Percentiles rank a stretch among this genome's conserved stretches.
These are phyloP conservation scores for Lophius piscatorius DNA, from an alignment of 2,113 vertebrate genomes.

Conservation along the genomic window DNA sequence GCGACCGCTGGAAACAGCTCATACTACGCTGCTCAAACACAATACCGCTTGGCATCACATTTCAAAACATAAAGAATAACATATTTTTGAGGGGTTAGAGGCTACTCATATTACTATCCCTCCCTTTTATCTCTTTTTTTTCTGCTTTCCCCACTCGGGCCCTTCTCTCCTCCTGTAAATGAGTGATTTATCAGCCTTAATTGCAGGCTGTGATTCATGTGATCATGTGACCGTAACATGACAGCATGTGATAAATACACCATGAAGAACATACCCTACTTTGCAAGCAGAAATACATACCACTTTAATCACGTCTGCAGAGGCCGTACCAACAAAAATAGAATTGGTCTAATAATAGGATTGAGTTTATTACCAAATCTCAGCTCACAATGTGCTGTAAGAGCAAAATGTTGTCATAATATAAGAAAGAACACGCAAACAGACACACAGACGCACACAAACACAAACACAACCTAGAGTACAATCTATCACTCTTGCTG, in stretches of 20 bases:
- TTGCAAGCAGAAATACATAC: constrained; percentile 54
- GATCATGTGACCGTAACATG: constrained; percentile 74
- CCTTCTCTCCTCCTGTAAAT: constrained; percentile 72
- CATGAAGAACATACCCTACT: constrained; percentile 63
- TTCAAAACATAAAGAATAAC: constrained; percentile 46
- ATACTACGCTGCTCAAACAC: constrained; percentile 60
- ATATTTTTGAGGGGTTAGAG: constrained; percentile 42
- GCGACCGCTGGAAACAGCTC: constrained; percentile 61
- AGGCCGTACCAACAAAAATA: constrained; percentile 34
- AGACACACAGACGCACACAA: constrained; percentile 16
- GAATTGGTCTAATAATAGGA: constrained; percentile 48
- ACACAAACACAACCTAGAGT: constrained; percentile 28
- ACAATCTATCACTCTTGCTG: constrained; percentile 38
- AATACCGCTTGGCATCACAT: constrained; percentile 40
- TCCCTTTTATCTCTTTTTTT: constrained; percentile 52
- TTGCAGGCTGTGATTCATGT: constrained; percentile 72
- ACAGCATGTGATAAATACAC: constrained; percentile 75
- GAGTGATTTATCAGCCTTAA: constrained; percentile 79
- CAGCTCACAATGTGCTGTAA: constrained; percentile 29
- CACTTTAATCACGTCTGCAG: constrained; percentile 41
- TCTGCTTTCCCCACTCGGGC: constrained; percentile 38
- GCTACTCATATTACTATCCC: constrained; percentile 49
- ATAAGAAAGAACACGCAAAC: constrained; percentile 39
- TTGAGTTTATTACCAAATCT: constrained; percentile 31
- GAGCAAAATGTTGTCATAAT: constrained; percentile 43